Percentiles rank a stretch among this genome's conserved stretches.
phyloP scores from a whole-genome alignment of 2,797 vertebrate species.

The Sebastiscus tertius region DNA sequence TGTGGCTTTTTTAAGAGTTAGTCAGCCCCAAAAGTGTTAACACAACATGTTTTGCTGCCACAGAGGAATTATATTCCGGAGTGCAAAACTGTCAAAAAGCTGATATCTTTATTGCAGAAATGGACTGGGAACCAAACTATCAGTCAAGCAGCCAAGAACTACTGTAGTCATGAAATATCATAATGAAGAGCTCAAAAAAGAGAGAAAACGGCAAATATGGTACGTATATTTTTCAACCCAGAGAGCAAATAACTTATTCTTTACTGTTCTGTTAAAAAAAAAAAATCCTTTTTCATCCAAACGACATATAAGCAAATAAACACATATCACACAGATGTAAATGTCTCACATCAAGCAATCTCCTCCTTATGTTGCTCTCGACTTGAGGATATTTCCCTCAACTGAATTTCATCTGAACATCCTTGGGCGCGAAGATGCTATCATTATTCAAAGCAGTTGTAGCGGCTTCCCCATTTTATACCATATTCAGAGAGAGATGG shows the following conservation, averaged over 20 bases:
- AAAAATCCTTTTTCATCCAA: not conserved
- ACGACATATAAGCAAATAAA: constrained; percentile 1
- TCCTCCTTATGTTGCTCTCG: constrained; percentile 15
- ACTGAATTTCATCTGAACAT: constrained; percentile 26
- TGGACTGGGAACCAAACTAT: not conserved
- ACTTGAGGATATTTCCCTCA: constrained; percentile 2
- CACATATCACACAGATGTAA: constrained; percentile 21
- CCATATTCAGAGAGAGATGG: constrained; percentile 22
- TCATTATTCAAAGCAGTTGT: constrained; percentile 46
- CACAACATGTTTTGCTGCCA: not conserved
- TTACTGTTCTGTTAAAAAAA: not conserved
- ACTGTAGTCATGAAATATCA: not conserved
- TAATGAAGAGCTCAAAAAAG: not conserved
- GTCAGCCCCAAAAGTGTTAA: not conserved
- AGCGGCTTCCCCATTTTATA: constrained; percentile 57
- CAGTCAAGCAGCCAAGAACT: not conserved
- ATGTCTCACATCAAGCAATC: constrained; percentile 21
- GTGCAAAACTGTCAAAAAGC: not conserved
- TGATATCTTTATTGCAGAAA: not conserved
- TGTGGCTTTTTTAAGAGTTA: not conserved
- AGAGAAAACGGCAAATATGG: not conserved
- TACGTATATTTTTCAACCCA: not conserved
- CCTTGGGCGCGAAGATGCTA: constrained; percentile 22
- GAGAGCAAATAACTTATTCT: not conserved
- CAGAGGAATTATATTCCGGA: not conserved